Evolutionary conservation across 2,888 invertebrate species (phyloP).

Genomic region (Limnephilus rhombicus): DNA sequence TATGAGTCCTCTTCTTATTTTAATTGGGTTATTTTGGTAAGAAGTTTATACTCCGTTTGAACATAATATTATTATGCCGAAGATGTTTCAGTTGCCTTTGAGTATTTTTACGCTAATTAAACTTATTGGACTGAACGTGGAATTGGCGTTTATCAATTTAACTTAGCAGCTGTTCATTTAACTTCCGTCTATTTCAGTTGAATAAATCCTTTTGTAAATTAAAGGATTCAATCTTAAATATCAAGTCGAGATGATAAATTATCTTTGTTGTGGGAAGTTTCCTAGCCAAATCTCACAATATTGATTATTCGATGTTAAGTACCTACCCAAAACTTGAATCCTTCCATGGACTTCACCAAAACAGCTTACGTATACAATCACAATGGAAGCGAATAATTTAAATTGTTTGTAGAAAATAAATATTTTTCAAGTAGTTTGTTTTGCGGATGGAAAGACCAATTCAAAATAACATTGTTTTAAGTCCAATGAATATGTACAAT

Average conservation of each 20-base stretch:
- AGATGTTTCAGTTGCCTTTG: not conserved
- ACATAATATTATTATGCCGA: not conserved
- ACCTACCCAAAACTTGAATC: constrained; percentile 12
- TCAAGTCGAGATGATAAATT: constrained; percentile 46
- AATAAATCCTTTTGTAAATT: constrained; percentile 41
- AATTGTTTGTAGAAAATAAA: not conserved
- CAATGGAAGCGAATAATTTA: not conserved
- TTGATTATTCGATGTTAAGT: constrained; percentile 39
- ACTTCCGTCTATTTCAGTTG: not conserved
- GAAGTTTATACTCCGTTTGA: not conserved
- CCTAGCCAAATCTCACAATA: constrained; percentile 26
- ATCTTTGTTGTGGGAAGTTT: constrained; percentile 31
- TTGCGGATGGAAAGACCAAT: not conserved
- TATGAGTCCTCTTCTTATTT: not conserved
- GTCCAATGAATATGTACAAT: no score
- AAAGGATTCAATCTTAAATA: constrained; percentile 46
- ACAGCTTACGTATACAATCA: not conserved
- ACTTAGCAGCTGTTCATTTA: constrained; percentile 40
- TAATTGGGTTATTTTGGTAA: not conserved
- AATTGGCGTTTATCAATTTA: constrained; percentile 48
- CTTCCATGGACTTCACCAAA: not conserved
- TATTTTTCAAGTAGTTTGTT: not conserved
- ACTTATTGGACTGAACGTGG: constrained; percentile 17
- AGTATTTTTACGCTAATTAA: not conserved
- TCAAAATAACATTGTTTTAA: not conserved